Conservation (phyloP, 2,797 vertebrate genomes). For the Argyrosomus regius region DNA sequence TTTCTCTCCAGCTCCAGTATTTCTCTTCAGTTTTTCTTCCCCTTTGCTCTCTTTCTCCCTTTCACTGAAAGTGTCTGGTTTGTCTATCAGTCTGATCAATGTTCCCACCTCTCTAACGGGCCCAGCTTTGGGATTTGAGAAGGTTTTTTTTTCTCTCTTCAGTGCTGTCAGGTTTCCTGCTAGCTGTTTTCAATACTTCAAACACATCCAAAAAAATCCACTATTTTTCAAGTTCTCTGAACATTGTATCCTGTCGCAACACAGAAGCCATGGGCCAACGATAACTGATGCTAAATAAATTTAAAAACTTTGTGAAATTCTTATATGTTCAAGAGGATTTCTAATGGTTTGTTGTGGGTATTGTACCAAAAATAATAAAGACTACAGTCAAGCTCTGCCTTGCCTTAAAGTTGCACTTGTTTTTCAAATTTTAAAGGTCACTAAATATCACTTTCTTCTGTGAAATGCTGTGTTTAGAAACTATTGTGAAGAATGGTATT, state of each 20-base stretch:
- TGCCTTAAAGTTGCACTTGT: not conserved
- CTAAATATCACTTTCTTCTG: not conserved
- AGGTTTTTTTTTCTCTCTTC: slow-evolving; percentile 48
- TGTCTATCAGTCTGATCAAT: slow-evolving; percentile 78
- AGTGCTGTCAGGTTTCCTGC: slow-evolving; percentile 49
- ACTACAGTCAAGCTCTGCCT: not conserved
- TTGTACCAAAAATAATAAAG: slow-evolving; percentile 1
- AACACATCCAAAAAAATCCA: slow-evolving; percentile 39
- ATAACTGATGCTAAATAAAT: slow-evolving; percentile 6
- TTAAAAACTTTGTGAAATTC: not conserved
- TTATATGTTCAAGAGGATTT: not conserved
- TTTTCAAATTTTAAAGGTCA: not conserved
- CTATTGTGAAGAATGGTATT: not conserved
- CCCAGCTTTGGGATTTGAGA: slow-evolving; percentile 44
- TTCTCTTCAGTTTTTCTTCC: slow-evolving; percentile 20
- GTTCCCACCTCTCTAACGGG: slow-evolving; percentile 57
- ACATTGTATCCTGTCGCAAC: slow-evolving; percentile 6
- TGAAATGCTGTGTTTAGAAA: not conserved
- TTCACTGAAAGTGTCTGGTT: slow-evolving; percentile 73
- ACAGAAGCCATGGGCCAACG: not conserved
- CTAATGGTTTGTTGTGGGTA: slow-evolving; percentile 1
- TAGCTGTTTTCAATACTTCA: slow-evolving; percentile 47
- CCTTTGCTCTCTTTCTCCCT: slow-evolving; percentile 28
- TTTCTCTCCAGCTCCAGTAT: not conserved
- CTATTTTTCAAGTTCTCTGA: slow-evolving; percentile 41